Evolutionary conservation across 2,797 vertebrate species (phyloP).

Genomic region (Rhynchotus rufescens): DNA sequence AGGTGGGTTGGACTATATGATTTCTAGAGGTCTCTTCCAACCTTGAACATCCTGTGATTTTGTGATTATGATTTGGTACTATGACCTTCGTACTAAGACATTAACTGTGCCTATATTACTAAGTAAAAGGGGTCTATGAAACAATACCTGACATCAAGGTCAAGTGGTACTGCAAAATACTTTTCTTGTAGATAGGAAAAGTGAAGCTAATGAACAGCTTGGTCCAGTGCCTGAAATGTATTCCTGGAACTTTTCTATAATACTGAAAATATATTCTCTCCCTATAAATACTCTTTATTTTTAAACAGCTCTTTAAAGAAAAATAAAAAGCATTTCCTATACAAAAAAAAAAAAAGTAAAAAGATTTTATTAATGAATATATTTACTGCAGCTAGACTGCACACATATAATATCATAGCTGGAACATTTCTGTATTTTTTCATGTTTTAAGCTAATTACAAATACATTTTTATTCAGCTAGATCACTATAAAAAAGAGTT

Average conservation of each 20-base stretch:
- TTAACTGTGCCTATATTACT: neutral
- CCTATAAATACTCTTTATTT: neutral
- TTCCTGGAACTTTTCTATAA: neutral
- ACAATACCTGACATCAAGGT: neutral
- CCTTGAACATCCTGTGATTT: too few species aligned
- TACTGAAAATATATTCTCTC: neutral
- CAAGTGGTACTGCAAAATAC: fast-evolving
- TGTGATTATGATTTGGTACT: neutral
- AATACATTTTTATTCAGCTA: neutral
- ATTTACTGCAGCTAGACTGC: neutral
- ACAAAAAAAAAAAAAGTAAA: neutral
- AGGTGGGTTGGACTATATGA: too few species aligned
- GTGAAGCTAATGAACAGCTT: neutral
- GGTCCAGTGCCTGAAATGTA: neutral
- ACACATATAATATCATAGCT: neutral
- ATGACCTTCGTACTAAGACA: neutral
- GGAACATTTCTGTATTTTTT: too few species aligned
- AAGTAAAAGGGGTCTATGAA: neutral
- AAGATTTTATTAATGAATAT: neutral
- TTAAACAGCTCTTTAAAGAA: neutral
- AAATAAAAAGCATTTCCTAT: neutral
- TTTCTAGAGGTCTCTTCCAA: too few species aligned
- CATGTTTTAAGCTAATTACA: fast-evolving
- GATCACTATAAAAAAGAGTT: neutral
- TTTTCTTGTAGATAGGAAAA: neutral